Evolutionary conservation across 2,888 invertebrate genomes (phyloP).

Genomic region (Nebria salina): DNA sequence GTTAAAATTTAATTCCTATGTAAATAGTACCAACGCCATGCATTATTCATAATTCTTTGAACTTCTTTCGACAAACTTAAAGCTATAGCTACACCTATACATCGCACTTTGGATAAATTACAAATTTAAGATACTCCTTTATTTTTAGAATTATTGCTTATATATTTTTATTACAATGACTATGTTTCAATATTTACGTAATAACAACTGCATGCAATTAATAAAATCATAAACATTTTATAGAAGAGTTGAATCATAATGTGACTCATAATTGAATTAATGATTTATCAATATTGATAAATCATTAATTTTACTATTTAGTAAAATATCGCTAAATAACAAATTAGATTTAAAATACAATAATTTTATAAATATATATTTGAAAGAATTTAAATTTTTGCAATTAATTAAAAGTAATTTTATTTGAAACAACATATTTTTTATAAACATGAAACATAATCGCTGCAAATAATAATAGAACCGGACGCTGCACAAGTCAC

Average conservation of each 20-base stretch:
- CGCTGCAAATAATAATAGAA: not conserved
- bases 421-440: not conserved
- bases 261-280: not conserved
- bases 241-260: not conserved
- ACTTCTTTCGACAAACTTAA: not conserved
- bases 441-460: not conserved
- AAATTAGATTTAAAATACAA: too few species aligned
- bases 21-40: slow-evolving; percentile 28
- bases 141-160: too few species aligned
- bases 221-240: not conserved
- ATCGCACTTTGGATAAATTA: not conserved
- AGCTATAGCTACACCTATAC: not conserved
- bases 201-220: not conserved
- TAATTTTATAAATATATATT: too few species aligned
- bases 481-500: too few species aligned
- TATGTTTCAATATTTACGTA: not conserved
- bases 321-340: too few species aligned
- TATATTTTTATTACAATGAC: not conserved
- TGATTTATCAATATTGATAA: not conserved
- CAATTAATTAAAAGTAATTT: not conserved
- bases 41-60: slow-evolving; percentile 37
- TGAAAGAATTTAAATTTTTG: not conserved
- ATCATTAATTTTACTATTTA: too few species aligned
- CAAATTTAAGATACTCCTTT: not conserved
- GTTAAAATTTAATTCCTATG: slow-evolving; percentile 46